Base-by-base conservation (phyloP, 2,888 invertebrate species). In the Pinctada fucata region DNA sequence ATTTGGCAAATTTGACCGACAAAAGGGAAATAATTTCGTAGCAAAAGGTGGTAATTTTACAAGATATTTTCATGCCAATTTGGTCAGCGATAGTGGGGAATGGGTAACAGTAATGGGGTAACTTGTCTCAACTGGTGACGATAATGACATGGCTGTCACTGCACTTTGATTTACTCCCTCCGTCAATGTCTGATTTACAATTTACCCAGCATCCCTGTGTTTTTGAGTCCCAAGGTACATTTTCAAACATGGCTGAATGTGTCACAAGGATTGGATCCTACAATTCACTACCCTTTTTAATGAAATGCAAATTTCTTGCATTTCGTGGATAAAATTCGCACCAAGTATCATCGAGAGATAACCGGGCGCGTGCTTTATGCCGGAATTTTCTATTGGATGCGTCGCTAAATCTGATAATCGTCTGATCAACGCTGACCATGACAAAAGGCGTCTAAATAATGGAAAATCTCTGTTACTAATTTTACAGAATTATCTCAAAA, bases 81-180 rank as follows among this genome's bases (percentile, higher is more conserved):
- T 80, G 50, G 80, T 75, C 68, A 75, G 66, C 72, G 76, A 77
- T 80, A 66, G 72, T 71, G 77, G 74, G 67, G 65, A 65, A 75
- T 52, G 72, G 75, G 78, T 80, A 78, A 69, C 69, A 72, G 76
- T 80, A 72, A 78, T 73, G 64, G 72, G 65, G 50, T 31, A 71
- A 67, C 63, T 68, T 80, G 80, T 80, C 80, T 75, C 75, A 75
- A 63, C 66, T 74, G 72, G 74, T 66, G 66, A 51, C 52, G 50
- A 66, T 80, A 78, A 80, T 78, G 80, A 80, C 75, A 75, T 64
- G 71, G 67, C 75, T 80, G 75, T 80, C 80, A 78, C 67, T 31
- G 13, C 47, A 63, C 68, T 63, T 31, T 75, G 77, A 80, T 80
- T 80, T 80, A 80, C 65, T 65, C 47, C 70, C 48, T 72, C 66